Evolutionary conservation across 2,797 vertebrate species (phyloP).

Genomic region (Clarias laeviceps): DNA sequence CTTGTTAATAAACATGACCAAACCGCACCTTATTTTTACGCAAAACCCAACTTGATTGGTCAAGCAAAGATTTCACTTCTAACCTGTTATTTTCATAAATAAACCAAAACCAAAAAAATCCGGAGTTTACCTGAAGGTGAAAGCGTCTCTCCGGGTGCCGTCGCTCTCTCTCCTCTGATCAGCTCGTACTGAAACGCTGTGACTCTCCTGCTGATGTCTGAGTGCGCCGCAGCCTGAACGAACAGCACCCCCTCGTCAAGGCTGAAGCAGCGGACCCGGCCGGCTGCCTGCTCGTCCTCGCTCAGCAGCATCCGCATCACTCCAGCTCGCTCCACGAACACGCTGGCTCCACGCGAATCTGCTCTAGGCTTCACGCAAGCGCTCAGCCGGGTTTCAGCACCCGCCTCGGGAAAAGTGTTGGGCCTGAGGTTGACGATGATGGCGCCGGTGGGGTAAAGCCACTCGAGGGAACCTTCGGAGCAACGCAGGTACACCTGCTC

Average conservation of each 20-base stretch:
- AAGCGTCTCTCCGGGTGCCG: slow-evolving; percentile 60
- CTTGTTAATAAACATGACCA: no score
- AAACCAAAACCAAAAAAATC: neutral
- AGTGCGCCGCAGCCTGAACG: slow-evolving; percentile 85
- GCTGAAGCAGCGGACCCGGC: slow-evolving; percentile 80
- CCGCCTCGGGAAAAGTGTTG: slow-evolving; percentile 76
- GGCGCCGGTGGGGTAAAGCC: slow-evolving; percentile 94
- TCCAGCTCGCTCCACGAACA: slow-evolving; percentile 90
- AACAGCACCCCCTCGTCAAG: slow-evolving; percentile 85
- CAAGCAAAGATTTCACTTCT: no score
- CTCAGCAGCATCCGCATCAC: slow-evolving; percentile 84
- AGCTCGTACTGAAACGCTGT: slow-evolving; percentile 92
- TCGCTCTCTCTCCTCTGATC: slow-evolving; percentile 67
- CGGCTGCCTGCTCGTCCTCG: slow-evolving; percentile 74
- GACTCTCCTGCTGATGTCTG: slow-evolving; percentile 89
- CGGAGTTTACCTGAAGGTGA: slow-evolving; percentile 65
- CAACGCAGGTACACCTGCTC: slow-evolving; percentile 97
- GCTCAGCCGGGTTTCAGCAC: slow-evolving; percentile 69
- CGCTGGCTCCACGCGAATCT: slow-evolving; percentile 85
- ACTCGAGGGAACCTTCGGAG: slow-evolving; percentile 86
- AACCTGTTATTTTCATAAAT: neutral
- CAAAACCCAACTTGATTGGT: neutral
- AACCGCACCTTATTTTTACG: no score
- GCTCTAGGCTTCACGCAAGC: slow-evolving; percentile 86
- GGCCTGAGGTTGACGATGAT: slow-evolving; percentile 89